Evolutionary conservation across 2,113 vertebrate genomes (phyloP), one percentile per base, ranked within the genome.

Genomic region (Chloebia gouldiae): DNA sequence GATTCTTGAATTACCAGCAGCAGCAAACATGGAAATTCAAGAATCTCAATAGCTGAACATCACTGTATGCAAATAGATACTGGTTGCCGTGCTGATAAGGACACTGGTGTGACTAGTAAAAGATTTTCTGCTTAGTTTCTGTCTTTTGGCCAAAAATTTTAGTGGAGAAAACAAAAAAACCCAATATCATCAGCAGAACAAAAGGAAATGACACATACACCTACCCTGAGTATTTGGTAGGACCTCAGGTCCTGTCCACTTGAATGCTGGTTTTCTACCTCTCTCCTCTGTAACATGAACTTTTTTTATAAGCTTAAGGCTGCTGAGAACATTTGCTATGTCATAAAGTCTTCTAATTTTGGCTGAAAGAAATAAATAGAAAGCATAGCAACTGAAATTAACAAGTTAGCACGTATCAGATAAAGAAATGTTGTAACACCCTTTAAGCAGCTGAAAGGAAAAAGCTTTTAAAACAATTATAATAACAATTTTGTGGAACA

Each of bases 331-430:
- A 60, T 99, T 99, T 8, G 99, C 99, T 31, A 99, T 99, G 86
- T 99, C 99, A 79, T 99, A 99, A 77, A 99, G 97, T 81, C 99
- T 98, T 49, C 99, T 98, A 84, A 99, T 99, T 98, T 99, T 99
- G 72, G 99, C 99, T 99, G 96, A 53, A 91, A 77, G 6, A 56
- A 71, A 92, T 30, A 64, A 63, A 25, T 40, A 63, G 42, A 7
- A 84, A 79, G 20, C 16, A 20, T 1, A 63, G 14, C 18, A 30
- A 27, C 45, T 75, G 21, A 3, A 8, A 72, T 44, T 30, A 64
- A 78, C 10, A 53, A 53, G 22, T 30, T 51, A 49, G 19, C 10
- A n/a, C 57, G 4, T 15, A 50, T 57, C 61, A 77, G 50, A 50
- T 47, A 15, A 17, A 73, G 25, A 86, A 86, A 49, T 5, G 10